Base-by-base conservation (phyloP, 2,797 vertebrate genomes). In the Choloepus didactylus region DNA sequence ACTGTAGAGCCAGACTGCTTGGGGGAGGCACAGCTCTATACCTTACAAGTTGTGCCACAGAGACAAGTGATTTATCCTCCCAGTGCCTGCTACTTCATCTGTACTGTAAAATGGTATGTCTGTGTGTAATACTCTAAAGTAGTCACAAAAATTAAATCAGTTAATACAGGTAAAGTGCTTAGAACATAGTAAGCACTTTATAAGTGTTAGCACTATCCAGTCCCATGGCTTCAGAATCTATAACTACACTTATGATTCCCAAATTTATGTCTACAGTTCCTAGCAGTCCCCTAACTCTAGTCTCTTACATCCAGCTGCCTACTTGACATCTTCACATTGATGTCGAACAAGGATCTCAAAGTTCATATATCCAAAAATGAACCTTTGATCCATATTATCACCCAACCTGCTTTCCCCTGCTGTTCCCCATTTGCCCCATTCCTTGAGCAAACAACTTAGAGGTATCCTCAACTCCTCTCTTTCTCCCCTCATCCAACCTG, bases 91-190 rank as follows among this genome's bases (percentile, higher is more conserved):
- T 83, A 91, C 73, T 31, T 67, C 70, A 66, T 75, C 35, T 35
- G 35, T 35, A 35, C 54, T 60, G 80, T 59, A 93, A 94, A 89
- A 67, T 69, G n/a, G 66, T 27, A 29, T 51, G 31, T 49, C 6
- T 49, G 41, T 25, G 14, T 15, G 14, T 66, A 56, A 92, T 23
- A 56, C 80, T 64, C 54, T 66, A 62, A 54, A 84, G 18, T 60
- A 80, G 79, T 41, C 21, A 6, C 64, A 51, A 93, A 89, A 69
- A 79, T 86, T 76, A 90, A 70, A 82, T 88, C n/a, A 76, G 79
- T 88, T 88, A 19, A 60, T 46, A 67, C 2, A 88, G 46, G 31
- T 84, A 56, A 93, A 87, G 70, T 56, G 38, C 25, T 73, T 82
- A 86, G 62, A 60, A 66, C 67, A 41, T 73, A 46, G 11, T 69